A percentile compares a stretch with the other conserved stretches of the same genome.
These are phyloP conservation scores for Cydia amplana DNA, from an alignment of 1,140 invertebrate species.

Conservation along the genomic window DNA sequence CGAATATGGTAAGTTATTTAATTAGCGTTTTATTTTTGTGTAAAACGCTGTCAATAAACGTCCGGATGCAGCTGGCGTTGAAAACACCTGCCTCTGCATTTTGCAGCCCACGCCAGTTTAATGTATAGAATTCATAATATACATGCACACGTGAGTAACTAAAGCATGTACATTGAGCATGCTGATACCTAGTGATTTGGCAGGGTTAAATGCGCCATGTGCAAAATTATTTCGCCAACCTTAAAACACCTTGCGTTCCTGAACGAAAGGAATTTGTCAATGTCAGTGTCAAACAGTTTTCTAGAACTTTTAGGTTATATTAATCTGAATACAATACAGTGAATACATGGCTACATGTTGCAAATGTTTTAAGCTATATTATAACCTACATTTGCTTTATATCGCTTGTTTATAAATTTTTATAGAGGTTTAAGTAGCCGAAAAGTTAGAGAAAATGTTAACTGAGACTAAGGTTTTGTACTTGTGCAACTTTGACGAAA, in stretches of 20 bases:
- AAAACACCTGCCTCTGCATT: not conserved
- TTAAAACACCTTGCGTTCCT: not conserved
- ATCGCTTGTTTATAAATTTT: not conserved
- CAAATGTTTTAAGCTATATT: conserved; percentile 29
- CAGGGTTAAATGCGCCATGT: not conserved
- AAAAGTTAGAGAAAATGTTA: conserved; percentile 33
- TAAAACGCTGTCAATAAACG: too few relatives aligned
- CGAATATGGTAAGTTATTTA: too few relatives aligned
- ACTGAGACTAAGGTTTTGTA: conserved; percentile 45
- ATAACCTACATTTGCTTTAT: conserved; percentile 46
- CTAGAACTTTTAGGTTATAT: not conserved
- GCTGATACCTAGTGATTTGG: not conserved
- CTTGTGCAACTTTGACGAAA: conserved; percentile 69
- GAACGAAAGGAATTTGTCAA: conserved; percentile 6
- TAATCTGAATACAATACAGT: not conserved
- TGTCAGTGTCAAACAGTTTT: conserved; percentile 13
- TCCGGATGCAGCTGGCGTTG: not conserved
- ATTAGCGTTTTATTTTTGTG: too few relatives aligned
- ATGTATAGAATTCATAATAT: not conserved
- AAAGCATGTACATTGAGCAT: not conserved
- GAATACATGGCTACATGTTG: too few relatives aligned
- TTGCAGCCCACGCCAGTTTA: too few relatives aligned
- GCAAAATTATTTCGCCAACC: not conserved
- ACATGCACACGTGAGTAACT: too few relatives aligned
- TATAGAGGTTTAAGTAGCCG: not conserved